Base-by-base conservation (phyloP, 2,113 vertebrate genomes). In the Odontophorus gujanensis region DNA sequence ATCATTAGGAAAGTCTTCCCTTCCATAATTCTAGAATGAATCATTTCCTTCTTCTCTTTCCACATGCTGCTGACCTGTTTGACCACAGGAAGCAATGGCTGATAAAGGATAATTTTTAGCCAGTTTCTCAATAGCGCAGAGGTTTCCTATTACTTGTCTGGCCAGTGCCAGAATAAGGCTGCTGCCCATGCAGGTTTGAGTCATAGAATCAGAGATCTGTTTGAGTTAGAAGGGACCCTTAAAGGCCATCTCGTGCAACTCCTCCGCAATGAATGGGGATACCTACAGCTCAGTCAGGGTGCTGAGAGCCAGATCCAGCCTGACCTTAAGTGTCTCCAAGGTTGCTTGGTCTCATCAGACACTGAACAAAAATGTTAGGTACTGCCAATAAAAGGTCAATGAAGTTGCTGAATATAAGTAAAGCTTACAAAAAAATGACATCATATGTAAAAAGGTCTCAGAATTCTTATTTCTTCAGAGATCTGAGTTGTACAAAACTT, bases 71-170 rank as follows among this genome's bases (percentile, higher is more conserved):
- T 81, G 16, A 38, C 3, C 13, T 20, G 12, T 78, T 34, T 81
- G 71, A 34, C 18, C 8, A 38, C 15, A 17, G 34, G 19, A 61
- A 50, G 12, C 6, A 76, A 22, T 0, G 0, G 11, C 6, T n/a
- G 6, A 14, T 57, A 75, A 67, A 42, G 20, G 36, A 51, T 67
- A 19, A 20, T 19, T 67, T 81, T 59, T 48, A 59, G 24, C 5
- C 30, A 71, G 12, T 5, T 32, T 48, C 53, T 87, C n/a, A 85
- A 34, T 11, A 79, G 2, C 6, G 1, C 16, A 9, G 25, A 55
- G 9, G 6, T 71, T 89, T 82, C 19, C 20, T 24, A 11, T 55
- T 20, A 32, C 5, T 76, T 26, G 19, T 73, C 24, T 81, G 26
- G 51, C 3, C n/a, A 48, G 34, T 13, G 11, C 20, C 36, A 68